These are phyloP conservation scores for Eospalax fontanierii DNA, from an alignment of 2,797 vertebrate species.

Conservation along the genomic window DNA sequence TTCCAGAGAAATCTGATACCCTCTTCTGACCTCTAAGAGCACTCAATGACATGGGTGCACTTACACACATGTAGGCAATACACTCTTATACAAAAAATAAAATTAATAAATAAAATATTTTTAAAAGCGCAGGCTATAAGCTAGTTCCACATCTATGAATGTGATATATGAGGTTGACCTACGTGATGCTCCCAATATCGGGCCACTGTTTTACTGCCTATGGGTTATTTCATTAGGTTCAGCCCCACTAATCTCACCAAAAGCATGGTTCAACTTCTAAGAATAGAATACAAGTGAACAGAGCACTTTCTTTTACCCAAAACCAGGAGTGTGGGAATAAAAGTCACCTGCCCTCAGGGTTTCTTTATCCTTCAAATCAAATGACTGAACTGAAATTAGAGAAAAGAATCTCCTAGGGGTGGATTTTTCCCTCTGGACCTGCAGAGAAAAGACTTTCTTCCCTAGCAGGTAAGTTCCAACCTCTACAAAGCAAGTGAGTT, in stretches of 20 bases:
- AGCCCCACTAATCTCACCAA: slow-evolving; percentile 59
- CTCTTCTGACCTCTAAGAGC: too few species aligned
- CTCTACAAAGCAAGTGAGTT: slow-evolving; percentile 29
- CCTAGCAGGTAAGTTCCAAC: slow-evolving; percentile 64
- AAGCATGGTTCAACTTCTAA: slow-evolving; percentile 56
- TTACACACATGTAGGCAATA: too few species aligned
- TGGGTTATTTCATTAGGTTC: background rate
- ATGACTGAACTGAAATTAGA: slow-evolving; percentile 78
- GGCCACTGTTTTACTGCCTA: slow-evolving; percentile 1
- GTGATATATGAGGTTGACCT: background rate
- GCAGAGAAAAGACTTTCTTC: slow-evolving; percentile 53
- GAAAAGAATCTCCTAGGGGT: slow-evolving; percentile 4
- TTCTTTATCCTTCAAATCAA: slow-evolving; percentile 77
- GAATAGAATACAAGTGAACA: slow-evolving; percentile 62
- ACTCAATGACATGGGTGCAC: too few species aligned
- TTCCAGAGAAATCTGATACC: too few species aligned
- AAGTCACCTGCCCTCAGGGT: slow-evolving; percentile 9
- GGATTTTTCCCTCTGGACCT: background rate
- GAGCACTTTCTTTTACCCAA: slow-evolving; percentile 1
- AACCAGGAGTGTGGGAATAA: slow-evolving; percentile 27
- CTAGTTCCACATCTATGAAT: slow-evolving; percentile 20
- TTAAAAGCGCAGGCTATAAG: background rate
- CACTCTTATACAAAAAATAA: too few species aligned
- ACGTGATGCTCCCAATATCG: background rate
- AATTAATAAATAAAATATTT: too few species aligned